Evolutionary conservation across 1,140 invertebrate genomes (phyloP).

Genomic region (Trigoniulus corallinus): DNA sequence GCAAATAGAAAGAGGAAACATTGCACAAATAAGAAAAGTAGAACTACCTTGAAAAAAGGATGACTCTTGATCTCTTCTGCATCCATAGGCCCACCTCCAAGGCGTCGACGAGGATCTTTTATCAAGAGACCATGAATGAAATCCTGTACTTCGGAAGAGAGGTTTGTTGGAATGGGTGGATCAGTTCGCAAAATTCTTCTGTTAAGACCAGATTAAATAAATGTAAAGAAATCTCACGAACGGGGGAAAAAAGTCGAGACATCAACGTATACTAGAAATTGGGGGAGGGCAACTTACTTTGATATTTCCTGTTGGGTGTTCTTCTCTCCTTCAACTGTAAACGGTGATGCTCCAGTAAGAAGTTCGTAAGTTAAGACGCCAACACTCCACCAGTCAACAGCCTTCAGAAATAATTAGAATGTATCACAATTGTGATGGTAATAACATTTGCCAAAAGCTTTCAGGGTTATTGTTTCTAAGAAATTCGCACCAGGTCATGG

Average conservation of each 20-base stretch:
- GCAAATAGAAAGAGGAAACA: no score
- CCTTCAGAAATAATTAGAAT: no score
- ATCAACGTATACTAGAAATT: background rate
- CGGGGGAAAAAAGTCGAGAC: background rate
- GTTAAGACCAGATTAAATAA: constrained; percentile 8
- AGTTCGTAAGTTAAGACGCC: constrained; percentile 94
- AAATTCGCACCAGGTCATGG: constrained; percentile 66
- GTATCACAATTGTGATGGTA: no score
- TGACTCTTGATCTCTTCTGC: constrained; percentile 72
- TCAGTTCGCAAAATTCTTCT: constrained; percentile 66
- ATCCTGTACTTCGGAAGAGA: constrained; percentile 40
- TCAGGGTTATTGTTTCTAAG: background rate
- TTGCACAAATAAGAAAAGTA: no score
- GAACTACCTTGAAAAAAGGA: constrained; percentile 65
- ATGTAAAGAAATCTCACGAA: background rate
- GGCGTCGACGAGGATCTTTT: constrained; percentile 67
- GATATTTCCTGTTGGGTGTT: constrained; percentile 90
- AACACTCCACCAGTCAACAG: constrained; percentile 95
- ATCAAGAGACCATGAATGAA: constrained; percentile 60
- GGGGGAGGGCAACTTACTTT: constrained; percentile 29
- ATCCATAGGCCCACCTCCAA: constrained; percentile 63
- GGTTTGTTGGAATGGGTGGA: constrained; percentile 61
- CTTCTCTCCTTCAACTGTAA: constrained; percentile 80
- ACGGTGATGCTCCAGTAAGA: constrained; percentile 92
- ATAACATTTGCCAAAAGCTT: background rate